Base-by-base conservation (phyloP, 2,113 vertebrate genomes). In the Pleuronectes platessa region DNA sequence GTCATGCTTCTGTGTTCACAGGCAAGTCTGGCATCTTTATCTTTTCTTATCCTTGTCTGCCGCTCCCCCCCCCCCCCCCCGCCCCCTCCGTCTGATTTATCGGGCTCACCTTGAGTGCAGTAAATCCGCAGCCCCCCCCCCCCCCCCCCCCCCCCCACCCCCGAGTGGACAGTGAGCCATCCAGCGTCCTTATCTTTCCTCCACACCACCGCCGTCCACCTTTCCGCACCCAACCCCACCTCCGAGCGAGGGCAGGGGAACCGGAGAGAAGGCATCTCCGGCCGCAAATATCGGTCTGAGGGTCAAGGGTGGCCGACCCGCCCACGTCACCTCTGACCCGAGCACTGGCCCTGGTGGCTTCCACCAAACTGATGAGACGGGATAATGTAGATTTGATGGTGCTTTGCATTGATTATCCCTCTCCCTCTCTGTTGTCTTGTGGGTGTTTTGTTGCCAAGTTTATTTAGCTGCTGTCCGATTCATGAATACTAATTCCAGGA, bases 1-100 rank as follows among this genome's bases (percentile, higher is more conserved):
- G 98, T 99, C 91, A 99, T 99, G 98, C 95, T 99, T 3, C 95
- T 99, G 74, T 99, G 98, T 92, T 99, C 98, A 89, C 98, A 99
- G 97, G 98, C 96, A 93, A 96, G 96, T 85, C 86, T 84, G 37
- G 74, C 87, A 71, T 88, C 86, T 92, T 87, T 87, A 82, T 87
- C 85, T 88, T 68, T 62, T 11, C 78, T 73, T 58, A n/a, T 45
- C 55, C 73, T 61, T 12, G 68, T 66, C 71, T 40, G 69, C 66
- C 42, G 27, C 45, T 21, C 2, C 55, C 3, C 24, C 23, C 23
- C 82, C 70, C 78, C 31, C 71, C 53, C n/a, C n/a, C n/a, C n/a
- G n/a, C 35, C 24, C 51, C 47, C 62, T 0, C 23, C 1, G 17
- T 68, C 68, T 84, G 89, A 91, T 88, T 92, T 89, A 90, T 61